Base-by-base conservation (phyloP, 2,797 vertebrate genomes). In the Dipus sagitta region DNA sequence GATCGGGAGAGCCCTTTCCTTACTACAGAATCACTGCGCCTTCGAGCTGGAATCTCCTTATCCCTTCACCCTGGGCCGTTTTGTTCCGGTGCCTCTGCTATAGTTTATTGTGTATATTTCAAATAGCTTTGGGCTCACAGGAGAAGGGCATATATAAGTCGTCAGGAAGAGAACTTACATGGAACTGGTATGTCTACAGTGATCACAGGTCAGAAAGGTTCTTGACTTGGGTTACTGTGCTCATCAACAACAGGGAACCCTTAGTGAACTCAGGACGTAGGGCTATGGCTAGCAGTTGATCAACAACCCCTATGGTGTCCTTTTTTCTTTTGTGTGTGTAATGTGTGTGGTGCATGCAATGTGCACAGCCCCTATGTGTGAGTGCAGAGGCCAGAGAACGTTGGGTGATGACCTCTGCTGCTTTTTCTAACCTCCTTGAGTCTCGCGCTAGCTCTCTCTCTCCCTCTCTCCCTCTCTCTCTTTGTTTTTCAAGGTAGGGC, bases 31-130 rank as follows among this genome's bases (percentile, higher is more conserved):
- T 38, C 24, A 78, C 7, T 28, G 12, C 18, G 5, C 26, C 54
- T 47, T 23, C 21, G 3, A 32, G 28, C 67, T 68, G 18, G 65
- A 17, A 13, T 7, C 3, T 86, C 1, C 1, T 3, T 30, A 32
- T 72, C 12, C 52, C n/a, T 8, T 84, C 18, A 18, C 12, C 24
- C 70, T 54, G 38, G 0, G 0, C 2, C 32, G 90, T 90, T 64
- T 34, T 4, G 11, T n/a, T 70, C 11, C 47, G 18, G 8, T 85
- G n/a, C n/a, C 64, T 92, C 87, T 93, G 77, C 58, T 32, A 24
- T 13, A 85, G 64, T 92, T 74, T 75, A 32, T 80, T 18, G 24
- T 65, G 14, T 95, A 34, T 88, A 65, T n/a, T 82, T 62, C 18
- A 7, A 64, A 67, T 34, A 70, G 21, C 34, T 21, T 20, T 88